Percentiles rank a stretch among this genome's conserved stretches.
These are phyloP conservation scores for Drosophila insularis DNA, from an alignment of 1,140 invertebrate species.

Conservation along the genomic window DNA sequence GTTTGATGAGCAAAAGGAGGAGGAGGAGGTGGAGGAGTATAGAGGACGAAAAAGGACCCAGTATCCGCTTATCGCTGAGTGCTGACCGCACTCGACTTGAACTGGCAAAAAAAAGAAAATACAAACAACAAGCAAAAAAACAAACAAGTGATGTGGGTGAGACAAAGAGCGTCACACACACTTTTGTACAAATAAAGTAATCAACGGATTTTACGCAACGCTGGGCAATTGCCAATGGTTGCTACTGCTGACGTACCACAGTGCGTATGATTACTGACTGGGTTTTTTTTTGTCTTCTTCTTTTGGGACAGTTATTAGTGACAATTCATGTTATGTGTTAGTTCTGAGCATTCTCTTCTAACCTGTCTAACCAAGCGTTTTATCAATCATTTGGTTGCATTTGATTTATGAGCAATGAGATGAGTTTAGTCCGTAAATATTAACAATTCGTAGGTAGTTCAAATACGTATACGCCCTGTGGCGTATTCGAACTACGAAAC, in stretches of 20 bases:
- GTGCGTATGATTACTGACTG: conserved; percentile 63
- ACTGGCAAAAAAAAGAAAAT: background rate
- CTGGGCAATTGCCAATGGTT: conserved; percentile 45
- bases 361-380: conserved; percentile 40
- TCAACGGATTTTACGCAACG: conserved; percentile 77
- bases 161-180: conserved; percentile 47
- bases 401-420: conserved; percentile 69
- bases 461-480: conserved; percentile 36
- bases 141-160: conserved; percentile 17
- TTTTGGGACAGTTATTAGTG: conserved; percentile 44
- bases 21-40: too few species aligned
- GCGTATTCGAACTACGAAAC: conserved; percentile 33
- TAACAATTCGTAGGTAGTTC: background rate
- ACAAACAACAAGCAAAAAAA: background rate
- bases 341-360: background rate
- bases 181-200: conserved; percentile 76
- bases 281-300: conserved; percentile 2
- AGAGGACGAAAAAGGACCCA: conserved; percentile 6
- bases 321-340: conserved; percentile 29
- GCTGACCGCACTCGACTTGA: conserved; percentile 35
- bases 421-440: conserved; percentile 47
- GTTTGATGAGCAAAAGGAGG: conserved; percentile 21
- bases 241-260: conserved; percentile 31
- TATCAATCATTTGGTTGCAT: conserved; percentile 71
- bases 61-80: conserved; percentile 52